phyloP scores from a whole-genome alignment of 2,888 invertebrate species.

The Morpho deidamia region DNA sequence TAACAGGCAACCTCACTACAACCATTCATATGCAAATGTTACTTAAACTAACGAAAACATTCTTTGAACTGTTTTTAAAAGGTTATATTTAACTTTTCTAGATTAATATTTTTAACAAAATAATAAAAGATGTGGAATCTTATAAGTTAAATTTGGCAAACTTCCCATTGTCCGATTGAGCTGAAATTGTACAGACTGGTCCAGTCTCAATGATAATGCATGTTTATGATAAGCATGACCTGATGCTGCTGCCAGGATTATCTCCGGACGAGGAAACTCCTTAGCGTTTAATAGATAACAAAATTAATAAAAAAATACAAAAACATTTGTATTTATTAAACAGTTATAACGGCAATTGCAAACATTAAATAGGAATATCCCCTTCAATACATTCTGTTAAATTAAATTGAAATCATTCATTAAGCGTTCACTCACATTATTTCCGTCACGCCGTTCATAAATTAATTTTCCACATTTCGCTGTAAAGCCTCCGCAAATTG shows the following conservation, averaged over 20 bases:
- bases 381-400: conserved; percentile 30
- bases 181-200: too few relatives aligned
- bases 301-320: not conserved
- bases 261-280: too few relatives aligned
- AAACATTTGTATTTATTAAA: conserved; percentile 1
- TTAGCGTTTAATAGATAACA: too few relatives aligned
- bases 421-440: conserved; percentile 59
- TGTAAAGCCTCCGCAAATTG: conserved; percentile 70
- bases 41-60: not conserved
- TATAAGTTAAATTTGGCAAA: too few relatives aligned
- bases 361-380: conserved; percentile 19
- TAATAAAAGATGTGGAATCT: too few relatives aligned
- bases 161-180: too few relatives aligned
- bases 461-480: conserved; percentile 66
- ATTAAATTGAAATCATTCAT: conserved; percentile 59
- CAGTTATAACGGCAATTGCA: conserved; percentile 12
- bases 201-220: too few relatives aligned
- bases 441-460: conserved; percentile 58
- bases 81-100: not conserved
- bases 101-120: too few relatives aligned
- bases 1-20: conserved; percentile 8
- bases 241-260: too few relatives aligned
- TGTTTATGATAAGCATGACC: too few relatives aligned
- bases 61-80: not conserved
- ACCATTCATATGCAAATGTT: conserved; percentile 1